Percentiles rank a stretch among this genome's conserved stretches.
These are phyloP conservation scores for Catagonus wagneri DNA, from an alignment of 2,113 vertebrate species.

Conservation along the genomic window DNA sequence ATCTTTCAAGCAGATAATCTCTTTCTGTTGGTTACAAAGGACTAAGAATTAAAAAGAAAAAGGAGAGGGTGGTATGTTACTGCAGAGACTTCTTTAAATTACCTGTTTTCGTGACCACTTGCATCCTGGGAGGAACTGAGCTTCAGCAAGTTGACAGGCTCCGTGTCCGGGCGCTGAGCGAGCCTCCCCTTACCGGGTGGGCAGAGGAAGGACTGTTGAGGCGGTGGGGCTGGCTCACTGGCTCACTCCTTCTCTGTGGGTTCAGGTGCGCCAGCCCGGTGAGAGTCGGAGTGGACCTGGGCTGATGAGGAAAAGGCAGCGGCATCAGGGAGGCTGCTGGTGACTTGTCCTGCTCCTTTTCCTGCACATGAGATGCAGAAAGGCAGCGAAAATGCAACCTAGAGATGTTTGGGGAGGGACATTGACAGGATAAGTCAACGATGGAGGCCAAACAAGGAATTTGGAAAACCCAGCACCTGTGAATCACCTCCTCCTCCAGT, in stretches of 20 bases:
- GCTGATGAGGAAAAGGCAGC: neutral
- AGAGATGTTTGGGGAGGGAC: neutral
- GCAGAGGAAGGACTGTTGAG: too few species aligned
- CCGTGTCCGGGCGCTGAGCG: neutral
- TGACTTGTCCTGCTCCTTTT: neutral
- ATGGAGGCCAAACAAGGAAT: neutral
- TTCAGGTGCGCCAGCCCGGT: neutral
- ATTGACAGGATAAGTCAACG: too few species aligned
- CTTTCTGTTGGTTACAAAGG: neutral
- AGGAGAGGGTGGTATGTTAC: neutral
- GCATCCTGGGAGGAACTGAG: neutral
- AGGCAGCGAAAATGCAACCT: neutral
- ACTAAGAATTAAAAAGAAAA: neutral
- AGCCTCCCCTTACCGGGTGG: neutral
- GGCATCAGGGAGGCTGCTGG: neutral
- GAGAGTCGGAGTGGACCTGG: neutral
- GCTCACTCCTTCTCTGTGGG: neutral
- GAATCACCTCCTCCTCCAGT: neutral
- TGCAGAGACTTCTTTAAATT: neutral
- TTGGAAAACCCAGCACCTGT: neutral
- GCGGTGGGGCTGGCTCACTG: fast-evolving
- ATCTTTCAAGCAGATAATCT: neutral
- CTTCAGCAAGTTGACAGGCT: neutral
- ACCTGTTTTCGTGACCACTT: neutral
- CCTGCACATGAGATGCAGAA: neutral